These are phyloP conservation scores for Fragum fragum DNA, from an alignment of 2,888 invertebrate genomes.

Conservation along the genomic window DNA sequence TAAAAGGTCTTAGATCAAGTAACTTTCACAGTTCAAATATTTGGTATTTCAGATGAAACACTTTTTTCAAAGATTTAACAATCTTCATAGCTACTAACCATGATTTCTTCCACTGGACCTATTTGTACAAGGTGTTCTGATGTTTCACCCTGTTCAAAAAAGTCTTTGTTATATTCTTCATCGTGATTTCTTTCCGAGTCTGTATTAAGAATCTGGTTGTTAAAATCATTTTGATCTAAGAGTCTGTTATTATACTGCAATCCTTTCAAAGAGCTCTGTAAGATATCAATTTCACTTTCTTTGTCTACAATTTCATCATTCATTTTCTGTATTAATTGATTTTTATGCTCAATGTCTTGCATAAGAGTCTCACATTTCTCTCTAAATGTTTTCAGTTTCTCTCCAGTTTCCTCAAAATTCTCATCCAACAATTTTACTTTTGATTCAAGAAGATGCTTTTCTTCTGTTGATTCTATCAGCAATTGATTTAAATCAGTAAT, in stretches of 20 bases:
- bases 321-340: not conserved
- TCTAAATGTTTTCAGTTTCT: not conserved
- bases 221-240: not conserved
- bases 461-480: not conserved
- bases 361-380: slow-evolving; percentile 20
- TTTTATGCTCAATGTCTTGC: slow-evolving; percentile 12
- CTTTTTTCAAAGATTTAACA: too few species aligned
- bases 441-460: slow-evolving; percentile 9
- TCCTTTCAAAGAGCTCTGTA: too few species aligned
- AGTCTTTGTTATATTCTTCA: too few species aligned
- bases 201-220: not conserved
- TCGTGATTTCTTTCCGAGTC: not conserved
- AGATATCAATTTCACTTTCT: not conserved
- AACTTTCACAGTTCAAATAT: too few species aligned
- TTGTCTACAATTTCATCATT: not conserved
- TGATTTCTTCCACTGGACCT: not conserved
- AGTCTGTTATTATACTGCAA: too few species aligned
- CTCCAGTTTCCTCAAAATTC: slow-evolving; percentile 10
- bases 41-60: too few species aligned
- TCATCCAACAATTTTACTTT: not conserved
- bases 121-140: not conserved
- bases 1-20: too few species aligned
- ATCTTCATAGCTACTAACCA: not conserved
- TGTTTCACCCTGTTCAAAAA: not conserved
- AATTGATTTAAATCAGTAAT: not conserved